Evolutionary conservation across 2,113 vertebrate genomes (phyloP).

Genomic region (Megatriorchis doriae): DNA sequence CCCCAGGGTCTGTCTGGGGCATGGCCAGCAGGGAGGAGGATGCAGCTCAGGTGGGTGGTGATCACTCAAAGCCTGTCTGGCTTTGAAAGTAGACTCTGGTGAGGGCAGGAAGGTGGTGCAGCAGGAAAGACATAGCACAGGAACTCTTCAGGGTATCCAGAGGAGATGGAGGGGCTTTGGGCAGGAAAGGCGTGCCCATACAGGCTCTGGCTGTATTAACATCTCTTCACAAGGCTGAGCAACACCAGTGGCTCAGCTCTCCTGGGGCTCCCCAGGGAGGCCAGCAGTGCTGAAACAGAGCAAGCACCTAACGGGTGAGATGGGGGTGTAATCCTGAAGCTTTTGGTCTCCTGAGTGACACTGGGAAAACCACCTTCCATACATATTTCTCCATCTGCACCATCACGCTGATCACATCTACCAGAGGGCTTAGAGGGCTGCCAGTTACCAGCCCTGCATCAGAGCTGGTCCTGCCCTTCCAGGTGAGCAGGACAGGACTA

Average conservation of each 20-base stretch:
- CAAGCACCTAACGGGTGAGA: rapidly evolving
- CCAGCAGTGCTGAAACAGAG: background rate
- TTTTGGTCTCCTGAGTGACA: background rate
- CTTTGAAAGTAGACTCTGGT: background rate
- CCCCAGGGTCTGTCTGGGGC: background rate
- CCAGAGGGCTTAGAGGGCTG: background rate
- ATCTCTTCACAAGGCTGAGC: background rate
- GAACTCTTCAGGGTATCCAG: rapidly evolving
- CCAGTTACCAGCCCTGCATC: background rate
- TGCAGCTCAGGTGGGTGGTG: background rate
- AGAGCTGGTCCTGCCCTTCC: background rate
- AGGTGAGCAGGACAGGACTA: background rate
- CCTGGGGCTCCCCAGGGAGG: background rate
- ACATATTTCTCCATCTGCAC: background rate
- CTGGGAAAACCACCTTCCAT: background rate
- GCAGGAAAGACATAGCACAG: background rate
- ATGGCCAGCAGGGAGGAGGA: background rate
- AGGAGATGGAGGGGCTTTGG: background rate
- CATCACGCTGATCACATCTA: background rate
- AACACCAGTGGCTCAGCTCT: background rate
- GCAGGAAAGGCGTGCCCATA: rapidly evolving
- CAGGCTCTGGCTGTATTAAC: background rate
- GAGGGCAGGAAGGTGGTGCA: background rate
- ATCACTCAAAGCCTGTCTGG: background rate
- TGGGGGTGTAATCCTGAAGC: rapidly evolving